Percentiles rank a stretch among this genome's conserved stretches.
phyloP scores from a whole-genome alignment of 2,888 invertebrate genomes.

The Acanthoscelides obtectus region DNA sequence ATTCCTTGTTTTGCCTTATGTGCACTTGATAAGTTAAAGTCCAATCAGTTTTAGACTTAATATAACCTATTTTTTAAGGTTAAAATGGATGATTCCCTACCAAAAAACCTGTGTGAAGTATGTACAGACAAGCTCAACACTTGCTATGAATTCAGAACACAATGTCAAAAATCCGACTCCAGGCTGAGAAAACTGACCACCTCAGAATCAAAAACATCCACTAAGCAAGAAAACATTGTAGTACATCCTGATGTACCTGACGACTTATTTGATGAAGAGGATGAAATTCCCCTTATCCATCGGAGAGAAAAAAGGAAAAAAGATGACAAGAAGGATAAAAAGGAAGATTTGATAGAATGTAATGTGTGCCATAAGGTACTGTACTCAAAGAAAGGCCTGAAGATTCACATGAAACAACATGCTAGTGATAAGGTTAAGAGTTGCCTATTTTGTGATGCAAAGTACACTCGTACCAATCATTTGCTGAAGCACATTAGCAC shows the following conservation, averaged over 20 bases:
- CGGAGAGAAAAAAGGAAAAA: constrained; percentile 21
- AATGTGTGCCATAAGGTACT: constrained; percentile 39
- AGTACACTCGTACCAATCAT: constrained; percentile 41
- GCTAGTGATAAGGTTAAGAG: constrained; percentile 40
- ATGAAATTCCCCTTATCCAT: constrained; percentile 27
- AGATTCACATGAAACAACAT: constrained; percentile 40
- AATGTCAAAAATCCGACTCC: constrained; percentile 44
- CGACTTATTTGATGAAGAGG: constrained; percentile 29
- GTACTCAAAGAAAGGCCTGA: constrained; percentile 38
- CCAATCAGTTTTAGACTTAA: no score
- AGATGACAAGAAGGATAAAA: constrained; percentile 21
- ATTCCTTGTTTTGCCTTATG: no score
- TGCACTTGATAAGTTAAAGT: no score
- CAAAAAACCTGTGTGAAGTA: constrained; percentile 38
- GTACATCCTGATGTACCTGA: constrained; percentile 33
- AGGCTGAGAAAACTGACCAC: constrained; percentile 35
- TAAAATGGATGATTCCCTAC: constrained; percentile 41
- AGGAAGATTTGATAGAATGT: constrained; percentile 30
- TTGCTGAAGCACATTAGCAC: constrained; percentile 40
- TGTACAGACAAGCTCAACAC: constrained; percentile 43
- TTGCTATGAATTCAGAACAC: constrained; percentile 44
- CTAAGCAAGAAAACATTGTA: constrained; percentile 30
- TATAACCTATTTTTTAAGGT: constrained; percentile 37
- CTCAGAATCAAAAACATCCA: constrained; percentile 5
- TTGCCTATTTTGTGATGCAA: constrained; percentile 40